Evolutionary conservation across 2,888 invertebrate genomes (phyloP).

Genomic region (Scaptodrosophila latifasciaeformis): DNA sequence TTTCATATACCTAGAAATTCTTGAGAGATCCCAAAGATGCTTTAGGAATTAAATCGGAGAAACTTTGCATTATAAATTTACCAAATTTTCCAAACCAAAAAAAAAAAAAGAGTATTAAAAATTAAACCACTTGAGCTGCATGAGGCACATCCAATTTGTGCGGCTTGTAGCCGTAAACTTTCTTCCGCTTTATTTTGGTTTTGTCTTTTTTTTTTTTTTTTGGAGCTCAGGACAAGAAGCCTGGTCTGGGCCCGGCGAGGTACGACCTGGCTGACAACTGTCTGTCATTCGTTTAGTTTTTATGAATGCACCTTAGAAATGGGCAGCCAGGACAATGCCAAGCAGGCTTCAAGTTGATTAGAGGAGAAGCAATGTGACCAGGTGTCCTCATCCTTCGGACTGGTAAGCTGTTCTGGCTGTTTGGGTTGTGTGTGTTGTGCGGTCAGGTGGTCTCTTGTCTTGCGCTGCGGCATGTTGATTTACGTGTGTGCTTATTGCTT

Average conservation of each 20-base stretch:
- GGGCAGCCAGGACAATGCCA: conserved; percentile 24
- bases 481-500: conserved; percentile 61
- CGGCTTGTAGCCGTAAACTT: conserved; percentile 63
- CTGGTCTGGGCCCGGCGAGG: not conserved
- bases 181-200: too few species aligned
- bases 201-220: conserved; percentile 4
- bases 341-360: not conserved
- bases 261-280: conserved; percentile 19
- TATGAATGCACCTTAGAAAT: conserved; percentile 34
- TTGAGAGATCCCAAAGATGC: too few species aligned
- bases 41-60: too few species aligned
- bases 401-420: conserved; percentile 8
- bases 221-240: conserved; percentile 24
- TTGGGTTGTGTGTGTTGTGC: too few species aligned
- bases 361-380: not conserved
- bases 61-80: too few species aligned
- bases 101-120: conserved; percentile 41
- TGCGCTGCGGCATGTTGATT: conserved; percentile 45
- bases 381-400: not conserved
- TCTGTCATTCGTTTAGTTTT: conserved; percentile 57
- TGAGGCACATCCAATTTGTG: conserved; percentile 63
- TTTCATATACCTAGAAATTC: too few species aligned
- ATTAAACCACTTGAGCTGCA: too few species aligned
- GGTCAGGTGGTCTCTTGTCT: conserved; percentile 18
- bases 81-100: conserved; percentile 8